Percentiles rank a stretch among this genome's conserved stretches.
These are phyloP conservation scores for Palaemon carinicauda DNA, from an alignment of 1,140 invertebrate genomes.

Conservation along the genomic window DNA sequence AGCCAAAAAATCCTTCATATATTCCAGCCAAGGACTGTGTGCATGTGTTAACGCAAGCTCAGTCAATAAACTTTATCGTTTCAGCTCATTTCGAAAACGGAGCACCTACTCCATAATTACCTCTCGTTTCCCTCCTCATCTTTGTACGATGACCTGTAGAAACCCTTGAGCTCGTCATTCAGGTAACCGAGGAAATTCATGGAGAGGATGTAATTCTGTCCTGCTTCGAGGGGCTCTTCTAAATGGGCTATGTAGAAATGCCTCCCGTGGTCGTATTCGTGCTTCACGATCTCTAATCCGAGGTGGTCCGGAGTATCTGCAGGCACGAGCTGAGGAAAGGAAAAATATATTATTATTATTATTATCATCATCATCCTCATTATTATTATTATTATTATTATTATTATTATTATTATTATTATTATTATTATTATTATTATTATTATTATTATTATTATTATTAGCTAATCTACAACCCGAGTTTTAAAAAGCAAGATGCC, in stretches of 20 bases:
- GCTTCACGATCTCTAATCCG: background rate
- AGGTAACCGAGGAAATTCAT: slow-evolving; percentile 38
- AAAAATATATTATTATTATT: too few species aligned
- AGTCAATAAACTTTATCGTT: too few species aligned
- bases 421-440: too few species aligned
- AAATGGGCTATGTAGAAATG: background rate
- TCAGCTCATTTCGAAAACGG: background rate
- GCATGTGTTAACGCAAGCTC: too few species aligned
- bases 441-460: too few species aligned
- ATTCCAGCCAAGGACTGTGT: too few species aligned
- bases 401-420: too few species aligned
- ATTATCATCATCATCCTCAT: too few species aligned
- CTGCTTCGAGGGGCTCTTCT: background rate
- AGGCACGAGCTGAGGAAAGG: background rate
- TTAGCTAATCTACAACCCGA: too few species aligned
- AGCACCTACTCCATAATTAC: background rate
- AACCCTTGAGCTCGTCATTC: slow-evolving; percentile 53
- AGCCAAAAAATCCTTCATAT: too few species aligned
- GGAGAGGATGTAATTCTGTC: background rate
- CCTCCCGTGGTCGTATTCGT: background rate
- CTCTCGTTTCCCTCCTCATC: background rate
- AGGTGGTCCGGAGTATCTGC: background rate
- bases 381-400: too few species aligned
- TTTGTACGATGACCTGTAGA: slow-evolving; percentile 44
- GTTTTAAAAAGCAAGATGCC: too few species aligned